Conservation (phyloP, 1,140 invertebrate genomes). For the Drosophila orena region DNA sequence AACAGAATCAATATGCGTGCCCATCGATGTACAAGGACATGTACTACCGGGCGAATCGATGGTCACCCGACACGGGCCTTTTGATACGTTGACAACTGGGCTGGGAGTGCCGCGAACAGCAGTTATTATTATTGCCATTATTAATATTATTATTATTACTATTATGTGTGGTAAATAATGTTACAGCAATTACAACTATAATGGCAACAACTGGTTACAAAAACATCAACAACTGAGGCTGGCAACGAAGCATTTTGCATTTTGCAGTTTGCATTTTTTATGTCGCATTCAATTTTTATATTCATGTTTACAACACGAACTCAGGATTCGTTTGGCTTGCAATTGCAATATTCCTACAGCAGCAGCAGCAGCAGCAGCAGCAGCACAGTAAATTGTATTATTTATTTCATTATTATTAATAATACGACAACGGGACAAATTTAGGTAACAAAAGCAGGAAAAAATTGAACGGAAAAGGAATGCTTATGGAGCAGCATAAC, state of each 20-base stretch:
- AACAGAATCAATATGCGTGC: constrained; percentile 87
- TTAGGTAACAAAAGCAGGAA: constrained; percentile 9
- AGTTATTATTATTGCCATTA: constrained; percentile 44
- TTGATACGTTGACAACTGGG: constrained; percentile 79
- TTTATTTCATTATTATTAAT: constrained; percentile 53
- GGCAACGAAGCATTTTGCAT: constrained; percentile 49
- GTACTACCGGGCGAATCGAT: constrained; percentile 86
- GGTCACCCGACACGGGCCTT: constrained; percentile 81
- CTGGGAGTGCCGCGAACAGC: constrained; percentile 19
- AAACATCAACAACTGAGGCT: constrained; percentile 28
- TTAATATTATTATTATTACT: constrained; percentile 34
- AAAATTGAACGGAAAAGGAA: constrained; percentile 3
- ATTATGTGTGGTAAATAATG: constrained; percentile 48
- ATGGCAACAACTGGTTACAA: constrained; percentile 29
- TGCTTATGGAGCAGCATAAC: constrained; percentile 11
- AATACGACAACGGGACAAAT: constrained; percentile 14
- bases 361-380: constrained; percentile 32
- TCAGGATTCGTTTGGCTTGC: constrained; percentile 63
- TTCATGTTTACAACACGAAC: constrained; percentile 61
- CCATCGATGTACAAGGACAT: constrained; percentile 90
- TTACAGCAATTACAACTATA: constrained; percentile 42
- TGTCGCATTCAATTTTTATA: constrained; percentile 65
- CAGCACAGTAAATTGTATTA: constrained; percentile 35
- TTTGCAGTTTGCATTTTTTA: constrained; percentile 61
- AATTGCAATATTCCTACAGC: constrained; percentile 39